These are phyloP conservation scores for Pegea sp. DNA, from an alignment of 23 tunicate species.

Conservation along the genomic window DNA sequence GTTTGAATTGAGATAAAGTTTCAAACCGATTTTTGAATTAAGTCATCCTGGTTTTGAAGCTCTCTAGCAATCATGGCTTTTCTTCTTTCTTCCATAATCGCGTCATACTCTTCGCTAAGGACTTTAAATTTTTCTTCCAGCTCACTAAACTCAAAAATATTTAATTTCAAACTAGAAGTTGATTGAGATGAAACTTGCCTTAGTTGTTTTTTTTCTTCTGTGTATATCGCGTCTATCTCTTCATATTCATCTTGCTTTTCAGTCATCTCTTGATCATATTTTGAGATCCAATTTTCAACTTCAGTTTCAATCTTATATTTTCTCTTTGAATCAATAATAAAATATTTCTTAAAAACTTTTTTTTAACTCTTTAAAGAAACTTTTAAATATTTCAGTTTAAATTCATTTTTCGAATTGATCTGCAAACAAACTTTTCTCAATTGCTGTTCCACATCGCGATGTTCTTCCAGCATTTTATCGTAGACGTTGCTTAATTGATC, in stretches of 20 bases:
- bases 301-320: slow-evolving; percentile 93
- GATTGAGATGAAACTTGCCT: slow-evolving; percentile 9
- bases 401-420: not conserved
- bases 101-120: slow-evolving; percentile 60
- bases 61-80: slow-evolving; percentile 35
- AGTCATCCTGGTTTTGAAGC: slow-evolving; percentile 27
- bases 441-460: slow-evolving; percentile 60
- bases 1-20: no score
- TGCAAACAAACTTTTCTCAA: slow-evolving; percentile 31
- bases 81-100: slow-evolving; percentile 93
- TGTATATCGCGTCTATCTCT: slow-evolving; percentile 75
- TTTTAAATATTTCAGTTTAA: not conserved
- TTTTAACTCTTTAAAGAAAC: not conserved
- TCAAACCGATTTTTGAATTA: not conserved
- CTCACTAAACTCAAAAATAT: slow-evolving; percentile 17
- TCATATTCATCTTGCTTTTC: slow-evolving; percentile 89
- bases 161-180: not conserved
- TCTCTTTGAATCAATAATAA: slow-evolving; percentile 5
- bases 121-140: slow-evolving; percentile 87
- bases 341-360: not conserved
- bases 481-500: slow-evolving; percentile 34
- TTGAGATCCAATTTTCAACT: slow-evolving; percentile 95
- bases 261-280: slow-evolving; percentile 90
- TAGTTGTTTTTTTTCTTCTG: slow-evolving; percentile 93
- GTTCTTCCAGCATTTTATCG: slow-evolving; percentile 49